These are phyloP conservation scores for Dasyornis broadbenti DNA, from an alignment of 2,113 vertebrate genomes.

Conservation along the genomic window DNA sequence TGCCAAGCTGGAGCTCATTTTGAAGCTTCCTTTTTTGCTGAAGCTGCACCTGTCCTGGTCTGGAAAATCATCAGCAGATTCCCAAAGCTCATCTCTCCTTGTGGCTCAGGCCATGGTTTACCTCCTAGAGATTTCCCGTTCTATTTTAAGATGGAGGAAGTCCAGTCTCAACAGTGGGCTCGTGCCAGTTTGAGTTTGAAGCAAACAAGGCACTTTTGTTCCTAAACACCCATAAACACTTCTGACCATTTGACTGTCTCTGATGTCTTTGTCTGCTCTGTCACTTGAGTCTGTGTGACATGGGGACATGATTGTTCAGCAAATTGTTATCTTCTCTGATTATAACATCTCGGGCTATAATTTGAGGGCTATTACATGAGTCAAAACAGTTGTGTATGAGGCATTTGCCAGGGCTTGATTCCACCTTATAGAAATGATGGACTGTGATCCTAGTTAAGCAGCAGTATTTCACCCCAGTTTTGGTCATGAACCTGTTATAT, in stretches of 20 bases:
- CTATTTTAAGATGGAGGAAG: neutral
- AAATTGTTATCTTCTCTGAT: neutral
- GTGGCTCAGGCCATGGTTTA: neutral
- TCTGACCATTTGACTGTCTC: neutral
- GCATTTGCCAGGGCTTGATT: neutral
- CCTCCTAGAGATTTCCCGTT: neutral
- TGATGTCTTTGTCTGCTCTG: neutral
- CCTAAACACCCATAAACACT: neutral
- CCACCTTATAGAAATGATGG: neutral
- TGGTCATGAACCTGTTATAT: neutral
- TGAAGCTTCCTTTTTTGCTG: neutral
- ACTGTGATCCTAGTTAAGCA: neutral
- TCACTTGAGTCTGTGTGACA: neutral
- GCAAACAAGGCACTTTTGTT: neutral
- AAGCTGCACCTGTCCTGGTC: neutral
- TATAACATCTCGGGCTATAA: neutral
- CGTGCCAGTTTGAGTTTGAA: neutral
- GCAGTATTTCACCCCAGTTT: neutral
- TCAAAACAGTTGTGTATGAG: neutral
- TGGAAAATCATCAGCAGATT: neutral
- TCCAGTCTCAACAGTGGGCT: neutral
- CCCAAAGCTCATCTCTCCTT: neutral
- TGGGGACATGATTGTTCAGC: fast-evolving
- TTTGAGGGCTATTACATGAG: neutral
- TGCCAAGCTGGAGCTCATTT: neutral